These are phyloP conservation scores for Meandrina meandrites DNA, from an alignment of 92 coral and sea anemone genomes.

Conservation along the genomic window DNA sequence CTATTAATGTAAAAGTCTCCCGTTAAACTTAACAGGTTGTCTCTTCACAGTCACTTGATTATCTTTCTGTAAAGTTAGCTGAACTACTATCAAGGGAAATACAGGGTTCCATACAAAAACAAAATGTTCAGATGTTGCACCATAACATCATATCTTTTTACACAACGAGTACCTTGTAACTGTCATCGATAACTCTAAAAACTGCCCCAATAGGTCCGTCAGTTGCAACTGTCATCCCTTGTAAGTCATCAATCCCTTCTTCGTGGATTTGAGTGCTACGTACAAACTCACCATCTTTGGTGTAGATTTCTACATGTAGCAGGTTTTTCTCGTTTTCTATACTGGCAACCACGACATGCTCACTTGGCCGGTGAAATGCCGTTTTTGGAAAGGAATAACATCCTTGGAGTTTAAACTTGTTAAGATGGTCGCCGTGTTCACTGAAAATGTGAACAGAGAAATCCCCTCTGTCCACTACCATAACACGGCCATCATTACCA, in stretches of 20 bases:
- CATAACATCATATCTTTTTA: not conserved
- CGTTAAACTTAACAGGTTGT: too few species aligned
- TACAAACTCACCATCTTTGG: conserved; percentile 29
- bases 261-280: not conserved
- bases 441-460: conserved; percentile 34
- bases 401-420: conserved; percentile 20
- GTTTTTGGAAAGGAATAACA: not conserved
- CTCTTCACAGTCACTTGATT: too few species aligned
- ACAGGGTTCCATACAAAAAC: too few species aligned
- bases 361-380: conserved; percentile 32
- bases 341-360: conserved; percentile 24
- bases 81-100: too few species aligned
- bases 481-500: conserved; percentile 26
- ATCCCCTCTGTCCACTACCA: conserved; percentile 10
- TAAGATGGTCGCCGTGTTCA: conserved; percentile 34
- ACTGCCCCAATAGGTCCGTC: conserved; percentile 36
- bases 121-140: not conserved
- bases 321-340: not conserved
- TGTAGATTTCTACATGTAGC: conserved; percentile 32
- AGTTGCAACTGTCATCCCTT: conserved; percentile 13
- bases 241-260: not conserved
- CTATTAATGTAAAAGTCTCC: too few species aligned
- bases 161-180: conserved; percentile 12
- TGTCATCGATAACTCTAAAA: not conserved
- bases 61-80: too few species aligned